These are phyloP conservation scores for Ceratina australensis DNA, from an alignment of 1,140 invertebrate species.

Conservation along the genomic window DNA sequence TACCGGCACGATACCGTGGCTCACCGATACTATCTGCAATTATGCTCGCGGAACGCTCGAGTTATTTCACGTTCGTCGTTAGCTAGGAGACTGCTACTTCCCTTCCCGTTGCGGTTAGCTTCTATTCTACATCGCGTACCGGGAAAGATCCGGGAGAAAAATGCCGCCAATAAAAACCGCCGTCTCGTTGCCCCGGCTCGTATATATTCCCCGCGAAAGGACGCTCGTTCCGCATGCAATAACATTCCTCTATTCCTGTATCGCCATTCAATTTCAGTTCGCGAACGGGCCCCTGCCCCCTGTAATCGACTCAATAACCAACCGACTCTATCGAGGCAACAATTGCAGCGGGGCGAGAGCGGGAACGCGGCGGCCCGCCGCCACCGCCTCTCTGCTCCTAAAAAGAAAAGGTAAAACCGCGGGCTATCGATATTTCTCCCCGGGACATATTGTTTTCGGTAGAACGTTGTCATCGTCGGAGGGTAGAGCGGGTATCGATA, in stretches of 20 bases:
- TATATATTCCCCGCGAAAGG: background rate
- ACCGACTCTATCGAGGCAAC: slow-evolving; percentile 21
- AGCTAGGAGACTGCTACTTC: too few species aligned
- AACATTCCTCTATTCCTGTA: slow-evolving; percentile 23
- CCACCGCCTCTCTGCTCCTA: background rate
- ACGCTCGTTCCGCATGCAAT: slow-evolving; percentile 41
- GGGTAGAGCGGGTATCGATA: background rate
- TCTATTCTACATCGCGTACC: background rate
- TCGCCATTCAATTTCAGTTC: slow-evolving; percentile 25
- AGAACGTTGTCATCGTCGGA: slow-evolving; percentile 15
- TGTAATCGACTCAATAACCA: slow-evolving; percentile 37
- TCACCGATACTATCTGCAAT: slow-evolving; percentile 59
- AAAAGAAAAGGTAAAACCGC: background rate
- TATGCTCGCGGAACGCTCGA: slow-evolving; percentile 52
- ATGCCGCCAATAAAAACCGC: slow-evolving; percentile 52
- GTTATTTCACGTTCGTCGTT: slow-evolving; percentile 48
- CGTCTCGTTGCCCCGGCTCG: slow-evolving; percentile 25
- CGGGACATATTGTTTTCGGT: slow-evolving; percentile 13
- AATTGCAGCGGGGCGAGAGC: background rate
- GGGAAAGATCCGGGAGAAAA: slow-evolving; percentile 6
- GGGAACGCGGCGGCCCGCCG: background rate
- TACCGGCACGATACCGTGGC: background rate
- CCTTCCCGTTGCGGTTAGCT: background rate
- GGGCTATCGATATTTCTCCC: slow-evolving; percentile 25
- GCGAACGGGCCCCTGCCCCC: background rate